phyloP scores from a whole-genome alignment of 2,113 vertebrate species.

The Egretta garzetta region DNA sequence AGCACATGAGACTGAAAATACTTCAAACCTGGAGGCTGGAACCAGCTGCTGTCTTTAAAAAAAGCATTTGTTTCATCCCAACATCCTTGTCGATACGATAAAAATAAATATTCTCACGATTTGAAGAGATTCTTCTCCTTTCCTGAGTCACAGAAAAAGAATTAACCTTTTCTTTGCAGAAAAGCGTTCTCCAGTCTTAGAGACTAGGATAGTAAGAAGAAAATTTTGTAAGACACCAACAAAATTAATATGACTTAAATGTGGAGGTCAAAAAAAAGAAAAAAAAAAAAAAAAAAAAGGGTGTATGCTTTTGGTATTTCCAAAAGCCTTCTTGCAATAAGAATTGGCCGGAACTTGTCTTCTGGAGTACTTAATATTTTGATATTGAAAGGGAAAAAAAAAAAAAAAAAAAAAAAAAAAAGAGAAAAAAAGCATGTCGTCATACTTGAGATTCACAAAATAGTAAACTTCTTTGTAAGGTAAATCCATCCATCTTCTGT shows the following conservation, averaged over 20 bases:
- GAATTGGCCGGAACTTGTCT: background rate
- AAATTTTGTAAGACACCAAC: background rate
- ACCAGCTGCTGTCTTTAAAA: constrained; percentile 40
- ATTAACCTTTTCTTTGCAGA: background rate
- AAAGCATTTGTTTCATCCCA: constrained; percentile 12
- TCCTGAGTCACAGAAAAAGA: background rate
- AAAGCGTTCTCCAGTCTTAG: background rate
- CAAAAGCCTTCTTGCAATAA: background rate
- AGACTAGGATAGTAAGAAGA: background rate
- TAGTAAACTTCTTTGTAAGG: background rate
- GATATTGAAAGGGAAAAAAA: background rate
- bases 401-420: too few relatives aligned
- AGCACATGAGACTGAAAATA: constrained; percentile 47
- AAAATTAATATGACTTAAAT: background rate
- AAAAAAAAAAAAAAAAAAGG: too few relatives aligned
- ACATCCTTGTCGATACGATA: background rate
- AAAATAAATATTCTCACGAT: constrained; percentile 52
- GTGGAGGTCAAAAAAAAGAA: background rate
- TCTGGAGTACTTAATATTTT: background rate
- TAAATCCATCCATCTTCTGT: background rate
- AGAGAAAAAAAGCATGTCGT: background rate
- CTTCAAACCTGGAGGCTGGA: constrained; percentile 43
- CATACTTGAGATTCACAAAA: background rate
- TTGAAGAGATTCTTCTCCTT: constrained; percentile 5
- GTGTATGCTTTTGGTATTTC: background rate